A percentile compares a stretch with the other conserved stretches of the same genome.
These are phyloP conservation scores for Odontothrips loti DNA, from an alignment of 2,888 invertebrate species.

Conservation along the genomic window DNA sequence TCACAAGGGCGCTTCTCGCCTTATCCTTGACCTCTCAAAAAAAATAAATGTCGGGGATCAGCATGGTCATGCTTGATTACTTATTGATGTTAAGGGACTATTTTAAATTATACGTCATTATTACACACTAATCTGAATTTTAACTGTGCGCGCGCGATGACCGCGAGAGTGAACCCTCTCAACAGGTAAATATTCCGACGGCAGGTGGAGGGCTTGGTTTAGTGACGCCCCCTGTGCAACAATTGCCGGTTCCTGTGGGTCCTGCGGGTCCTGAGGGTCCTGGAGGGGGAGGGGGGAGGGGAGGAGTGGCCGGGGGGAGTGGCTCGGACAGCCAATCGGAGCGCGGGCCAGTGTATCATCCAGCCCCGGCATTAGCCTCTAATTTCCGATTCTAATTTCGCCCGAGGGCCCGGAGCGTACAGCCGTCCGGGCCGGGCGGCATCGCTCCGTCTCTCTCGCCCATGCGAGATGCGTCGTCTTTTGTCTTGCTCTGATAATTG, in stretches of 20 bases:
- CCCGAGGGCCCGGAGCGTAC: not conserved
- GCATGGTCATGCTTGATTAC: too few species aligned
- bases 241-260: not conserved
- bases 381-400: slow-evolving; percentile 23
- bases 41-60: too few species aligned
- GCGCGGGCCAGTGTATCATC: slow-evolving; percentile 16
- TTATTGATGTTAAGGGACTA: too few species aligned
- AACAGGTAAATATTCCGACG: too few species aligned
- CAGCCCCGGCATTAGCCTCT: slow-evolving; percentile 19
- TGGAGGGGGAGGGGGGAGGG: too few species aligned
- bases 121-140: too few species aligned
- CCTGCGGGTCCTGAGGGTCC: too few species aligned
- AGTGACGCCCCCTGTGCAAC: slow-evolving; percentile 11
- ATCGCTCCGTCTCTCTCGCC: not conserved
- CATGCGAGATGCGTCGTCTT: not conserved
- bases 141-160: too few species aligned
- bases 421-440: not conserved
- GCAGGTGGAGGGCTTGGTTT: not conserved
- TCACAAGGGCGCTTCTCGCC: too few species aligned
- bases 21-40: too few species aligned
- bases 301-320: not conserved
- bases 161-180: too few species aligned
- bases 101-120: too few species aligned
- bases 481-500: slow-evolving; percentile 23
- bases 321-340: not conserved